Evolutionary conservation across 2,888 invertebrate genomes (phyloP).

Genomic region (Thereva unica): DNA sequence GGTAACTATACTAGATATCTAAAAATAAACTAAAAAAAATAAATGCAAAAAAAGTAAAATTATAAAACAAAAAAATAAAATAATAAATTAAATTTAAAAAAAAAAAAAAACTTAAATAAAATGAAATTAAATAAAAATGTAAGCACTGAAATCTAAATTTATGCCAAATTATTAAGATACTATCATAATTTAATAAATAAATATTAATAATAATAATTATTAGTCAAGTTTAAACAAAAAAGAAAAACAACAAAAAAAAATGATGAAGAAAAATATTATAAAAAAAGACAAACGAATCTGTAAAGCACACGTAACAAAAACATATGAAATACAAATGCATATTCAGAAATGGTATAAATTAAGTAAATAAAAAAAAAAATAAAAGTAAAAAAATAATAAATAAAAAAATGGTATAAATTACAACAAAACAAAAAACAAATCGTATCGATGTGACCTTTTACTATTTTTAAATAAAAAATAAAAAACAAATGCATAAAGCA

Average conservation of each 20-base stretch:
- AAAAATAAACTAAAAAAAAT: too few relatives aligned
- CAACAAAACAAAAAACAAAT: not conserved
- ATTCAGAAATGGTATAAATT: not conserved
- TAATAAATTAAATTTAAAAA: slow-evolving; percentile 1
- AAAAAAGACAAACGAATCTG: not conserved
- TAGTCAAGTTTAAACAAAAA: slow-evolving; percentile 2
- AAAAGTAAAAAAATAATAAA: not conserved
- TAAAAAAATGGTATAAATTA: not conserved
- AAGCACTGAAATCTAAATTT: slow-evolving; percentile 29
- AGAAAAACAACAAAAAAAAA: not conserved
- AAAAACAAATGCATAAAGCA: not conserved
- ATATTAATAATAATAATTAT: slow-evolving; percentile 28
- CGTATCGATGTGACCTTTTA: slow-evolving; percentile 15
- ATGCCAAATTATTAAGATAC: slow-evolving; percentile 34
- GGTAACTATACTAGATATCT: slow-evolving; percentile 14
- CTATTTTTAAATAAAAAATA: not conserved
- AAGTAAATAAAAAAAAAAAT: not conserved
- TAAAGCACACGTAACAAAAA: too few relatives aligned
- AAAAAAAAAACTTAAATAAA: slow-evolving; percentile 3
- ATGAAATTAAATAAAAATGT: slow-evolving; percentile 10
- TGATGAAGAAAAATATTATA: not conserved
- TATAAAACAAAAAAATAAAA: too few relatives aligned
- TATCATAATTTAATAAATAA: slow-evolving; percentile 32
- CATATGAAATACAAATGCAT: too few relatives aligned
- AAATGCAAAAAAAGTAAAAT: too few relatives aligned